Evolutionary conservation across 1,140 invertebrate species (phyloP).

Genomic region (Brachionus paranguensis): DNA sequence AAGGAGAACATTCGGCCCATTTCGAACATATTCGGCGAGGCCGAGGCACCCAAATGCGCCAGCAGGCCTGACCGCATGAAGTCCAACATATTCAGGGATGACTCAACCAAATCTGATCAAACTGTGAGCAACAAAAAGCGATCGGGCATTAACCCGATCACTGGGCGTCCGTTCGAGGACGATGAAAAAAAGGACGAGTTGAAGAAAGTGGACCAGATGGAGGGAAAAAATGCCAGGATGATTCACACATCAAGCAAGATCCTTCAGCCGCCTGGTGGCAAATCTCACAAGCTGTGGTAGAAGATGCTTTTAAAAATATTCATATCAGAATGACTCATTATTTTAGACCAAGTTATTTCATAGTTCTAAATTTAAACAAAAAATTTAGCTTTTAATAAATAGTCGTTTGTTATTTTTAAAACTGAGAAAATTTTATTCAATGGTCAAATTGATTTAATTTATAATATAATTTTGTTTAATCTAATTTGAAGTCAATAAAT

Average conservation of each 20-base stretch:
- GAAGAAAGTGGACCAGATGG: not conserved
- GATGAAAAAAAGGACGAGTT: not conserved
- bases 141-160: not conserved
- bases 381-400: not conserved
- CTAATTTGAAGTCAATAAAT: too few relatives aligned
- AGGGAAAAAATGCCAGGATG: not conserved
- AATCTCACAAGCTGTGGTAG: not conserved
- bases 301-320: not conserved
- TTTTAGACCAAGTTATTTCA: not conserved
- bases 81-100: conserved; percentile 1
- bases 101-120: not conserved
- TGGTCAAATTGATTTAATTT: not conserved
- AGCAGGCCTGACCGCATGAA: not conserved
- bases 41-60: not conserved
- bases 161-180: conserved; percentile 1
- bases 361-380: not conserved
- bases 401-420: too few relatives aligned
- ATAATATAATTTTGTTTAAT: too few relatives aligned
- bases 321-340: not conserved
- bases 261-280: conserved; percentile 4
- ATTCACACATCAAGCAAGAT: conserved; percentile 13
- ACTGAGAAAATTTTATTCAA: too few relatives aligned
- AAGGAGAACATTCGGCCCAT: conserved; percentile 22
- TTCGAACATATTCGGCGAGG: not conserved
- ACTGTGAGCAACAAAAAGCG: not conserved